Conservation (phyloP, 2,888 invertebrate genomes). For the Caenorhabditis japonica region DNA sequence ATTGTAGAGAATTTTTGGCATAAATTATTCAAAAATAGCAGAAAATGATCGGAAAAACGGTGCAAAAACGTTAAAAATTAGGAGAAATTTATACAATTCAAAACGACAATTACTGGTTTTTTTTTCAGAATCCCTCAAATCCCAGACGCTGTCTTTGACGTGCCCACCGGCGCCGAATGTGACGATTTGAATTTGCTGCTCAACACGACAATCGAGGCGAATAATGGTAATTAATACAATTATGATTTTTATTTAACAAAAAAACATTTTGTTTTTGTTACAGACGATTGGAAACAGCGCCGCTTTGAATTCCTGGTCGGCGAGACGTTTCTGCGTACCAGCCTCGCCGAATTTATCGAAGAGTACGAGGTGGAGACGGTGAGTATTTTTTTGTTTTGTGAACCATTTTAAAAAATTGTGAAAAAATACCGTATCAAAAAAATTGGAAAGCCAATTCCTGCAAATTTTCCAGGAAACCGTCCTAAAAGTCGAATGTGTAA, state of each 20-base stretch:
- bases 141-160: conserved; percentile 61
- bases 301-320: conserved; percentile 74
- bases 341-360: conserved; percentile 71
- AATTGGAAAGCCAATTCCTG: background rate
- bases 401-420: background rate
- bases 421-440: no score
- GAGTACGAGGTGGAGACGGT: conserved; percentile 66
- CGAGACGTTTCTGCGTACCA: conserved; percentile 67
- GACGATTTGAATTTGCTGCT: conserved; percentile 71
- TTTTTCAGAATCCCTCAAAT: conserved; percentile 40
- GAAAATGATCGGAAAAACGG: background rate
- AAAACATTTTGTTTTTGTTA: background rate
- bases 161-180: conserved; percentile 60
- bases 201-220: conserved; percentile 65
- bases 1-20: background rate
- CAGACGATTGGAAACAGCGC: conserved; percentile 68
- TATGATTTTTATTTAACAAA: background rate
- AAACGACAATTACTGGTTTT: no score
- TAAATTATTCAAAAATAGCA: no score
- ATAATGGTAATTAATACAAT: conserved; percentile 64
- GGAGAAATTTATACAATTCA: no score
- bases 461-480: conserved; percentile 83
- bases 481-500: conserved; percentile 91
- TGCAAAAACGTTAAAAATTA: no score
- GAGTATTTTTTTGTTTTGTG: background rate